phyloP scores from a whole-genome alignment of 2,113 vertebrate species.

The Chloropsis cyanopogon region DNA sequence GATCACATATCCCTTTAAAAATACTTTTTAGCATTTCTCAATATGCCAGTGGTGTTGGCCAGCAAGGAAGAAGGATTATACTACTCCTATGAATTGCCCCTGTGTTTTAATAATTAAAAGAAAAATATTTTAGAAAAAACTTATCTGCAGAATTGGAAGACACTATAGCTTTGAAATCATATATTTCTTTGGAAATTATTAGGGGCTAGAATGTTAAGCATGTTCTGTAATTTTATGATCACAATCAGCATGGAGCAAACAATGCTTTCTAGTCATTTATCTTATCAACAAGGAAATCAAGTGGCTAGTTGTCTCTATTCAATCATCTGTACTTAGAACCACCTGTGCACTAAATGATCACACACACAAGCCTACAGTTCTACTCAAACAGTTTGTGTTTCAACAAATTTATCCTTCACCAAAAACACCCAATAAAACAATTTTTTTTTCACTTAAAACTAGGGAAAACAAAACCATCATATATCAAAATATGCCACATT shows the following conservation, averaged over 20 bases:
- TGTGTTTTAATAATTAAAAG: constrained; percentile 12
- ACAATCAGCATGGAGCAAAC: neutral
- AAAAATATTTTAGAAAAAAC: constrained; percentile 19
- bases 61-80: neutral
- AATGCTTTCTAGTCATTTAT: neutral
- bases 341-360: neutral
- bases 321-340: neutral
- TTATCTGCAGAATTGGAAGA: neutral
- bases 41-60: neutral
- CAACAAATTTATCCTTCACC: neutral
- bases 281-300: neutral
- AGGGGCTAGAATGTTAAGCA: neutral
- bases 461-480: neutral
- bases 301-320: neutral
- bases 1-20: neutral
- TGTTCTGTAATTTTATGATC: neutral
- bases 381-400: neutral
- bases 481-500: neutral
- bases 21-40: neutral
- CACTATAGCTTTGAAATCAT: neutral
- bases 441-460: neutral
- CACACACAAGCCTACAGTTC: neutral
- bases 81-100: neutral
- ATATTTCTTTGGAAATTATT: neutral
- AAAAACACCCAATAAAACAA: neutral